Base-by-base conservation (phyloP, 2,113 vertebrate genomes). In the Ictalurus furcatus region DNA sequence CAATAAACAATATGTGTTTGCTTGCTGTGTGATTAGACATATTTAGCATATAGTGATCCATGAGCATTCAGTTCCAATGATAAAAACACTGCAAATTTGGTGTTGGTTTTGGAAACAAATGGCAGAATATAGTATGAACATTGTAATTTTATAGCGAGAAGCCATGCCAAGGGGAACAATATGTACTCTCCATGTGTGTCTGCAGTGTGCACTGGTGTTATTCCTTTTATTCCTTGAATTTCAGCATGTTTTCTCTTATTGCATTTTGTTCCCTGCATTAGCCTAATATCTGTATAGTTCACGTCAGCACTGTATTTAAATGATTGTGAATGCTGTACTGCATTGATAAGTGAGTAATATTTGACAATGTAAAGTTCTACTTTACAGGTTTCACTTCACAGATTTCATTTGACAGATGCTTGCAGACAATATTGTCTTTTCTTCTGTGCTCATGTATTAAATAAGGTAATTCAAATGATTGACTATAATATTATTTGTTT, bases 101-200 rank as follows among this genome's bases (percentile, higher is more conserved):
- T 23, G 2, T 61, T 48, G 63, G 56, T 61, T 61, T 61, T 37
- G 56, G 54, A 37, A 61, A 59, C 9, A 61, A 14, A 13, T 82
- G 19, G 4, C 58, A 37, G 2, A 25, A 40, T 83, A 14, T 83
- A 40, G 23, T 40, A 61, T 6, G 21, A 13, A 61, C 61, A 54
- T 81, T 81, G 54, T 81, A 56, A 81, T 81, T 81, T 81, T 81
- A 81, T 81, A 40, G 58, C 0, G 5, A 61, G 58, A 83, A 61
- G 81, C 30, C 54, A 83, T 59, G 58, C 81, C 81, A 61, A 83
- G 34, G 56, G 81, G n/a, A 34, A 83, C 19, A 83, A 25, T 25
- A 61, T 61, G 21, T 6, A 59, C 58, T 61, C 34, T 61, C 11
- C 5, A 19, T 58, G n/a, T 82, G 56, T 61, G 21, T 25, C 30